Base-by-base conservation (phyloP, 2,888 invertebrate species). In the Terebella lapidaria region DNA sequence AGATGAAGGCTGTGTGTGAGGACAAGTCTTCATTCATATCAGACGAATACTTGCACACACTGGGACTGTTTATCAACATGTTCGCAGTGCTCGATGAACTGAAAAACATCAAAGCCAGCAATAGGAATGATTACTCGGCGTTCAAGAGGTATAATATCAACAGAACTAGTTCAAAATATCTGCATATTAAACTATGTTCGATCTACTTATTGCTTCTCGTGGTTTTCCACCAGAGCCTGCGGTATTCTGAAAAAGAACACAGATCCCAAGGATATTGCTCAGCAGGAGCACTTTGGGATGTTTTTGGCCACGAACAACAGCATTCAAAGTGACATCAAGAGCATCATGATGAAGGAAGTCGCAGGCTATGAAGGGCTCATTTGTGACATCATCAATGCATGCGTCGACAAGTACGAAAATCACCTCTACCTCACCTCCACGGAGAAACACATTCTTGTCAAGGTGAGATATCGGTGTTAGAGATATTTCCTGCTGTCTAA, bases 71-170 rank as follows among this genome's bases (percentile, higher is more conserved):
- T 71, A 93, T 97, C 58, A 96, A 96, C 80, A 95, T 96, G 95
- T 95, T 97, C 84, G 95, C 95, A 2, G 94, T 95, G 3, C 83
- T 97, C n/a, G 96, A 97, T 81, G 96, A 96, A 78, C 83, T 97
- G 15, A 97, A 97, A 82, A 96, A 96, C 78, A 96, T 96, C 94
- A 97, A 97, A 82, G 94, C 95, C 0, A 94, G 94, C 66, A 95
- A 96, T 0, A 97, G 96, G 83, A 97, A 97, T 79, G 96, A 97
- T 80, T 95, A 96, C 78, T 95, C 95, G 0, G 95, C 96, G 0
- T 97, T 94, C 75, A 68, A 64, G 24, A 63, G 68, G 67, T 65
- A 18, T 35, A n/a, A n/a, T 35, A 35, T 35, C 42, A 35, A 35
- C 42, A n/a, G 10, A 35, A 35, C n/a, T 35, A n/a, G n/a, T n/a